These are phyloP conservation scores for Dasysyrphus albostriatus DNA, from an alignment of 2,888 invertebrate genomes.

Conservation along the genomic window DNA sequence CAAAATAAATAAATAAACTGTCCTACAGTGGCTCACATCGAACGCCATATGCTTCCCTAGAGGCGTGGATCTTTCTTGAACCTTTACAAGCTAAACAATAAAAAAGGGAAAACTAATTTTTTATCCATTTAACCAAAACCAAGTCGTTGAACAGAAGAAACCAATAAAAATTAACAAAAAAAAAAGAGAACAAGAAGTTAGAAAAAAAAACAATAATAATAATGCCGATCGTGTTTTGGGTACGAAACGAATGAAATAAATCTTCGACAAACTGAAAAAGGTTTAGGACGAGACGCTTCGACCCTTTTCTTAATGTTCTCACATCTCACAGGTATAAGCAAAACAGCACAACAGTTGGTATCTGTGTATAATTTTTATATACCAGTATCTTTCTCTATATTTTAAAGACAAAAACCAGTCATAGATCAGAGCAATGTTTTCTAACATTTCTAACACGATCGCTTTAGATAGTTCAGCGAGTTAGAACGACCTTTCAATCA, in stretches of 20 bases:
- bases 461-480: constrained; percentile 54
- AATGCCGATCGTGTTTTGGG: constrained; percentile 69
- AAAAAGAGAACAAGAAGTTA: constrained; percentile 37
- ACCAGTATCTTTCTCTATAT: constrained; percentile 17
- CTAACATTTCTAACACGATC: constrained; percentile 71
- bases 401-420: constrained; percentile 1
- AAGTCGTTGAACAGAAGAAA: constrained; percentile 67
- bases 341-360: constrained; percentile 60
- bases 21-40: neutral
- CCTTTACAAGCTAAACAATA: constrained; percentile 23
- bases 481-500: constrained; percentile 44
- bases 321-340: constrained; percentile 65
- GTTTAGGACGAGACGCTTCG: constrained; percentile 51
- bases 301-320: constrained; percentile 22
- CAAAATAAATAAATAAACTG: neutral
- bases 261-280: constrained; percentile 57
- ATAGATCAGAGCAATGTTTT: constrained; percentile 54
- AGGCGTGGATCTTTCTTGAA: constrained; percentile 67
- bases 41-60: constrained; percentile 73
- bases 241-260: constrained; percentile 73
- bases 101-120: constrained; percentile 71
- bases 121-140: constrained; percentile 73
- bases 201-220: constrained; percentile 32
- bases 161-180: constrained; percentile 71
- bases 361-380: neutral